Base-by-base conservation (phyloP, 2,113 vertebrate genomes). In the Psittacula cyanocephala region DNA sequence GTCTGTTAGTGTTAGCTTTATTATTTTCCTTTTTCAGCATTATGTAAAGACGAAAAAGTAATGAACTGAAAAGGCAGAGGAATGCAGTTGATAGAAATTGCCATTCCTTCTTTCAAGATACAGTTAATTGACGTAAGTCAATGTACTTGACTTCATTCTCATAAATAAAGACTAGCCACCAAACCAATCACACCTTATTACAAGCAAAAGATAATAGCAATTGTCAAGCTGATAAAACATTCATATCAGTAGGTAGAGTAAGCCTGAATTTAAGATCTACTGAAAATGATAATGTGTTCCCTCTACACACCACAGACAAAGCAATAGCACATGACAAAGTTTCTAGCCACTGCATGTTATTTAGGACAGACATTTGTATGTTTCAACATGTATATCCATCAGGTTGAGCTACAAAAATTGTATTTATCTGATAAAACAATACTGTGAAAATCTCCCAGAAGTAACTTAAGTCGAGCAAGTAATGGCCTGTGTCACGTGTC, bases 1-100 rank as follows among this genome's bases (percentile, higher is more conserved):
- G 83, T 96, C 95, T 96, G 37, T 70, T 94, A 92, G 65, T 22
- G 65, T 95, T 94, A 96, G 91, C 53, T 91, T 97, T 78, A 92
- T 37, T 96, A 67, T 62, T 81, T 92, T 84, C 67, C 52, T 70
- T 85, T 85, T 70, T 89, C 62, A 84, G 64, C 37, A 55, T 85
- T 95, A 95, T 35, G 63, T 84, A 93, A 95, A 75, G 86, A 77
- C 77, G 88, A 75, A 23, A 71, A 4, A 82, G 57, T 50, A 91
- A 90, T 39, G 41, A 93, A 92, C 39, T 85, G 80, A 94, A 95
- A 92, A 89, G 77, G 49, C 53, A 85, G 18, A 71, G 46, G 67
- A 86, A 62, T 31, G 25, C 16, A 93, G 68, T n/a, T 93, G 57
- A 75, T 49, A 39, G 86, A 81, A 74, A 96, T 82, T 96, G 86